phyloP scores from a whole-genome alignment of 2,888 invertebrate species.

The Pristionchus japonicus region DNA sequence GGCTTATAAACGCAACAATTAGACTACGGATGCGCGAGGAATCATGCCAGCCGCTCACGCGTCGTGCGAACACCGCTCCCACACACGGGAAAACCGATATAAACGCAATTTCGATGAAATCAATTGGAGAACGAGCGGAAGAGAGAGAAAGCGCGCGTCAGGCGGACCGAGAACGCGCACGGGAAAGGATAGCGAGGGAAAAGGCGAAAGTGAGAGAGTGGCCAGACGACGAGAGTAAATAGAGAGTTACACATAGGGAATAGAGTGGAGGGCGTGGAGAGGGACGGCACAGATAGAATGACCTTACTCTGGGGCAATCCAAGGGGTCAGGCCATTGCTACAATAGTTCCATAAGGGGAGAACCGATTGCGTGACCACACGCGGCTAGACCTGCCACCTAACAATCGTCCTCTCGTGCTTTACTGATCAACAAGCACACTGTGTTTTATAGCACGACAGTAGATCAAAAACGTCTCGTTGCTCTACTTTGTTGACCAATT shows the following conservation, averaged over 20 bases:
- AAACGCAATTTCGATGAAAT: background rate
- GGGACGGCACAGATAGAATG: background rate
- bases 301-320: background rate
- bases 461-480: no score
- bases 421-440: background rate
- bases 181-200: background rate
- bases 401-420: background rate
- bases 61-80: no score
- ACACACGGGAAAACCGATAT: background rate
- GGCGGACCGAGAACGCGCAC: background rate
- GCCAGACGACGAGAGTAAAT: background rate
- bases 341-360: background rate
- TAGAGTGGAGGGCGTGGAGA: background rate
- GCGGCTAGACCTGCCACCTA: background rate
- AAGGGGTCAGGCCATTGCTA: background rate
- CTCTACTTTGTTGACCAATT: no score
- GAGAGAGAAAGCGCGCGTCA: background rate
- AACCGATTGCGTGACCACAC: background rate
- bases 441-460: no score
- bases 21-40: background rate
- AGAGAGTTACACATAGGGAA: constrained; percentile 24
- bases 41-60: background rate
- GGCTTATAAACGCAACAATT: background rate
- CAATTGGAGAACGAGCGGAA: background rate
- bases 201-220: background rate